Base-by-base conservation (phyloP, 2,888 invertebrate genomes). In the Apotomis turbidana region DNA sequence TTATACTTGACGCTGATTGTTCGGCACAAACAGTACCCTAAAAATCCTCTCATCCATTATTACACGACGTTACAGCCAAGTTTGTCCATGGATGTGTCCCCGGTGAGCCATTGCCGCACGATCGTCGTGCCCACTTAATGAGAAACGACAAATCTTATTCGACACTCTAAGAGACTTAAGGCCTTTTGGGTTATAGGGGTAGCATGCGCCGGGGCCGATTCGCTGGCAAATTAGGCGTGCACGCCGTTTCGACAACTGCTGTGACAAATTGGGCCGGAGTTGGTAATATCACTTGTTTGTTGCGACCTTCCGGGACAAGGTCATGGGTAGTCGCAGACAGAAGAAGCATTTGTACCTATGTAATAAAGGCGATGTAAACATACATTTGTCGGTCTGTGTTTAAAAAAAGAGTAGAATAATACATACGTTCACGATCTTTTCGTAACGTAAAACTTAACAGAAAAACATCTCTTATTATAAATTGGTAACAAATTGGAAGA, bases 241-340 rank as follows among this genome's bases (percentile, higher is more conserved):
- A 46, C 44, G 63, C 58, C 60, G 44, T 70, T 66, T 46, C 55
- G 44, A 54, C 70, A 59, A 66, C 70, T 66, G 52, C 59, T 64
- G 70, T 66, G 66, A 71, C 70, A 71, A 67, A 71, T 55, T 60
- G 38, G 55, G 49, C 54, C 44, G 10, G 49, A 36, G 55, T 67
- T 44, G 9, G 66, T 55, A 55, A 71, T 67, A 52, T 55, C 71
- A 38, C 36, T 67, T 67, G 66, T 61, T 71, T 71, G 64, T 63
- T 64, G 52, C 8, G 55, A 66, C 12, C 55, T 55, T 55, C 38
- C 9, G 15, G 27, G 55, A 10, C 8, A 46, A 66, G 64, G 64
- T 66, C 64, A 44, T 36, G 63, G 49, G 41, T 41, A 41, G 41
- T 27, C 27, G 27, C 5, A 9, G 10, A 9, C 46, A 10, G 10